phyloP scores from a whole-genome alignment of 1,140 invertebrate genomes.

The Heliconius hewitsoni region DNA sequence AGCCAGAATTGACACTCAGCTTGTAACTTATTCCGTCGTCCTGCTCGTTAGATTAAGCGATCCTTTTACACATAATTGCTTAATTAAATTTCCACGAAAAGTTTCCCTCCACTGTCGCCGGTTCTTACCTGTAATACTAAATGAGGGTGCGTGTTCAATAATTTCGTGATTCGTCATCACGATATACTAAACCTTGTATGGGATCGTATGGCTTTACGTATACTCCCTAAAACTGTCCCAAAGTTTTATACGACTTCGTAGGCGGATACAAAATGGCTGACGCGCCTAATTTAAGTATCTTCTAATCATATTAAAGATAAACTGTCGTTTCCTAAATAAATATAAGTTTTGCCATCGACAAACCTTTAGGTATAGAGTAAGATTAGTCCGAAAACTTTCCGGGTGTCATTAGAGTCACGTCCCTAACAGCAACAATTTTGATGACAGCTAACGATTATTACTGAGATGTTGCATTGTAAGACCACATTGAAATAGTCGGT shows the following conservation, averaged over 20 bases:
- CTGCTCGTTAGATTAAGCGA: constrained; percentile 32
- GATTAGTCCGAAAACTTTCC: constrained; percentile 24
- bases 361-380: background rate
- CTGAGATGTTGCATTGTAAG: background rate
- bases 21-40: constrained; percentile 55
- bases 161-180: constrained; percentile 30
- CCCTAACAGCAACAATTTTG: constrained; percentile 42
- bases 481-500: background rate
- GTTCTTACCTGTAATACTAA: background rate
- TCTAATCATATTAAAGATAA: constrained; percentile 41
- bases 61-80: constrained; percentile 44
- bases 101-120: background rate
- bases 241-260: constrained; percentile 68
- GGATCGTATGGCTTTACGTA: constrained; percentile 52
- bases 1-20: constrained; percentile 66
- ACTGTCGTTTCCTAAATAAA: constrained; percentile 25
- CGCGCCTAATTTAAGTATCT: constrained; percentile 49
- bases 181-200: constrained; percentile 44
- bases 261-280: constrained; percentile 67
- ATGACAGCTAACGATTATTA: constrained; percentile 47
- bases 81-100: constrained; percentile 45
- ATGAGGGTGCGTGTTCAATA: constrained; percentile 13
- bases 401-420: constrained; percentile 24
- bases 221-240: constrained; percentile 55
- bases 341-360: constrained; percentile 15